Percentiles rank a stretch among this genome's conserved stretches.
Conservation (phyloP, 2,888 invertebrate genomes). For the Cylindroiulus punctatus region DNA sequence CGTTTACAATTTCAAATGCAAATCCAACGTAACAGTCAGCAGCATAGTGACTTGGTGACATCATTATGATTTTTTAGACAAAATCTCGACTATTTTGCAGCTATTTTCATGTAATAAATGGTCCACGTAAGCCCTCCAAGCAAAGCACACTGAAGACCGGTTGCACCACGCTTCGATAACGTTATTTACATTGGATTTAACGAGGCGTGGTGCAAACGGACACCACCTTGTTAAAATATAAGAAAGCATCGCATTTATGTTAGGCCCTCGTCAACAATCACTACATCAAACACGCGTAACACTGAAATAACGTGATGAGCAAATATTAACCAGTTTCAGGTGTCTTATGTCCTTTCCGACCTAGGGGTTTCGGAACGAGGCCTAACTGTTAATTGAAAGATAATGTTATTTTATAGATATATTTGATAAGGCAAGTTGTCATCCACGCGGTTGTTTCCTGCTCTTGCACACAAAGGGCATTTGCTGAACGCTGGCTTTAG, state of each 20-base stretch:
- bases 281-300: background rate
- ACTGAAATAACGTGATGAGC: conserved; percentile 15
- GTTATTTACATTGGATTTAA: background rate
- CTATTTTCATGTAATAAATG: background rate
- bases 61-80: too few relatives aligned
- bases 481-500: background rate
- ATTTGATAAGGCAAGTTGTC: conserved; percentile 13
- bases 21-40: background rate
- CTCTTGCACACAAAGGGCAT: background rate
- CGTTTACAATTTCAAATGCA: background rate
- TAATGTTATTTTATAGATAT: conserved; percentile 14
- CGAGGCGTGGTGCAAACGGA: background rate
- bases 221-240: background rate
- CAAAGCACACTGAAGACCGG: background rate
- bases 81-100: background rate
- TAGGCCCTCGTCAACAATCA: background rate
- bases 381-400: background rate
- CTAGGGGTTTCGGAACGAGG: background rate
- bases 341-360: background rate
- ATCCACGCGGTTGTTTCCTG: background rate
- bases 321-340: conserved; percentile 16
- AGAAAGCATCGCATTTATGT: background rate
- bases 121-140: background rate
- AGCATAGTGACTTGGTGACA: background rate
- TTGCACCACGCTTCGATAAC: background rate